Evolutionary conservation across 2,888 invertebrate genomes (phyloP), one percentile per base, ranked within the genome.

Genomic region (Yponomeuta evonymella): DNA sequence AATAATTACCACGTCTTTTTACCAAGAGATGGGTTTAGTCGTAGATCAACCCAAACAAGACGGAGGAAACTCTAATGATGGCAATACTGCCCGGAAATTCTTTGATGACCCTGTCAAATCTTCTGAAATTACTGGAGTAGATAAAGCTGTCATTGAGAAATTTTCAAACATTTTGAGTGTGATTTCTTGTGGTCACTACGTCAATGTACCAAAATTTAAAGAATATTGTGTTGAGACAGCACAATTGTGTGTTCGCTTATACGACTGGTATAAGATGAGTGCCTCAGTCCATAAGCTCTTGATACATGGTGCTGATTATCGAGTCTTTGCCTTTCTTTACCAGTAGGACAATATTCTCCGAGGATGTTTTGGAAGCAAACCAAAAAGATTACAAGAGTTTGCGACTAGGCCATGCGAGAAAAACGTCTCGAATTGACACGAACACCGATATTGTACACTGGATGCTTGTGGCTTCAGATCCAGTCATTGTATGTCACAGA

Each of bases 41-140:
- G 33, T 33, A 33, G 33, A 33, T 33, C 33, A 1, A 33, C 33
- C 33, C 71, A 30, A 75, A 72, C 74, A 72, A 71, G 72, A 72
- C 43, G 70, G 63, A 51, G 74, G 74, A n/a, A 74, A 74, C 68
- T 70, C 67, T 29, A 74, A 75, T 69, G 75, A 73, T 43, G 74
- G 74, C 36, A 75, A 75, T 58, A 74, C 73, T 43, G 73, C 73
- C 48, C 65, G 74, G 12, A 70, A 58, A 33, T 72, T 75, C 70
- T 75, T 74, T 70, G 29, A 70, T 15, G 33, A 75, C 69, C 70
- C 72, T 62, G 63, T 63, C 64, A 71, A 58, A 64, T 62, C 70
- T 63, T 67, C 70, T n/a, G 68, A 70, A 67, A 74, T 75, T 23
- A 75, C 70, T 65, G 72, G 72, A 15, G 64, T 75, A 12, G 69